phyloP scores from a whole-genome alignment of 2,888 invertebrate genomes.

The Hypolimnas misippus region DNA sequence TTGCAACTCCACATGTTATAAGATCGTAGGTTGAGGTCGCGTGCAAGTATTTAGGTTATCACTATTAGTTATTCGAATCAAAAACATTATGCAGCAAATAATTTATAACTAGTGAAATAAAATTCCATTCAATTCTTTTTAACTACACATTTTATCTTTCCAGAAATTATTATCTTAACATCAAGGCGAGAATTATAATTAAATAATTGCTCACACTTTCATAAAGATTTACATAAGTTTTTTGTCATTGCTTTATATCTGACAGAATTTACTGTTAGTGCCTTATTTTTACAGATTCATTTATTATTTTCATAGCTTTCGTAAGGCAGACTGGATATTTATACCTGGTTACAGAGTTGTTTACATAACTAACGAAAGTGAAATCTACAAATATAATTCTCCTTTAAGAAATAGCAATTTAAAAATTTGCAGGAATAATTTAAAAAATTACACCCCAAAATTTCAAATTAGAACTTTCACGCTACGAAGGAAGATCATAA shows the following conservation, averaged over 20 bases:
- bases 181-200: neutral
- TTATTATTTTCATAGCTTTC: too few species aligned
- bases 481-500: conserved; percentile 1
- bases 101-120: neutral
- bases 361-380: too few species aligned
- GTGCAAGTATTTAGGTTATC: conserved; percentile 33
- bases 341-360: too few species aligned
- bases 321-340: too few species aligned
- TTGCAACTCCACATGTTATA: neutral
- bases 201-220: too few species aligned
- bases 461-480: conserved; percentile 10
- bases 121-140: neutral
- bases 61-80: conserved; percentile 3
- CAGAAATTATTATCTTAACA: neutral
- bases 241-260: too few species aligned
- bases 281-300: too few species aligned
- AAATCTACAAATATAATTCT: too few species aligned
- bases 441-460: neutral
- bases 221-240: too few species aligned
- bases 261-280: too few species aligned
- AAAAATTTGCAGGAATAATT: too few species aligned
- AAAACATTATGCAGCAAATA: neutral
- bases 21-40: conserved; percentile 31
- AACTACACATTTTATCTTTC: neutral
- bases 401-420: too few species aligned